Conservation (phyloP, 2,113 vertebrate species). For the Cyprinodon brontotheroides region DNA sequence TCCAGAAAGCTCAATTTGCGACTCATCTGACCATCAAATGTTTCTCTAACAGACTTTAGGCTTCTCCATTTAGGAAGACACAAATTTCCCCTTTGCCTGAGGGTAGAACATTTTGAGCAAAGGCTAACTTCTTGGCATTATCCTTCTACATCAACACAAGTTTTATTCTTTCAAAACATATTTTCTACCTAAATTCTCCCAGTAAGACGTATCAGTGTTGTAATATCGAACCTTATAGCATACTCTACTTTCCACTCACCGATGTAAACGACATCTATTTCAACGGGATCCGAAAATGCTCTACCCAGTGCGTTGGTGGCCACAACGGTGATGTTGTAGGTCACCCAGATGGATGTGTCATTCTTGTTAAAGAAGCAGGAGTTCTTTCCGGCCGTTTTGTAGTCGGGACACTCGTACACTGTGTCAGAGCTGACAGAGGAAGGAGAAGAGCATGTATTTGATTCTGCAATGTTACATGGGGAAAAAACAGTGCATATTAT, state of each 20-base stretch:
- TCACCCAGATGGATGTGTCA: conserved; percentile 86
- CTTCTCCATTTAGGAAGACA: too few relatives aligned
- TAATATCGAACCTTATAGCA: not conserved
- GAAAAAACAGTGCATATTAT: not conserved
- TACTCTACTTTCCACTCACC: conserved; percentile 78
- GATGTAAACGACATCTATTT: conserved; percentile 88
- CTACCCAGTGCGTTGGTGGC: conserved; percentile 87
- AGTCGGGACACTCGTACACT: conserved; percentile 88
- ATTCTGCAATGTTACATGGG: not conserved
- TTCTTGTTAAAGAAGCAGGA: conserved; percentile 94
- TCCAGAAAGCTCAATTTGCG: not conserved
- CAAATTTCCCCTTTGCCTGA: too few relatives aligned
- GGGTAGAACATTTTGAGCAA: too few relatives aligned
- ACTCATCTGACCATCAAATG: not conserved
- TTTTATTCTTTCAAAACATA: not conserved
- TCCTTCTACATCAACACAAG: not conserved
- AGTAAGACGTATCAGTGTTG: not conserved
- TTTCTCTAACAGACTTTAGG: too few relatives aligned
- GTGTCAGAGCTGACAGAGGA: conserved; percentile 67
- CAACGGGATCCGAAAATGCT: conserved; percentile 81
- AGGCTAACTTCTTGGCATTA: too few relatives aligned
- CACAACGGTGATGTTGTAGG: conserved; percentile 87
- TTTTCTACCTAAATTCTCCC: conserved; percentile 9
- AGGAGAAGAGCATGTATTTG: conserved; percentile 7
- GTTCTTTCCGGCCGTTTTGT: conserved; percentile 85